These are phyloP conservation scores for Excalfactoria chinensis DNA, from an alignment of 2,113 vertebrate genomes.

Conservation along the genomic window DNA sequence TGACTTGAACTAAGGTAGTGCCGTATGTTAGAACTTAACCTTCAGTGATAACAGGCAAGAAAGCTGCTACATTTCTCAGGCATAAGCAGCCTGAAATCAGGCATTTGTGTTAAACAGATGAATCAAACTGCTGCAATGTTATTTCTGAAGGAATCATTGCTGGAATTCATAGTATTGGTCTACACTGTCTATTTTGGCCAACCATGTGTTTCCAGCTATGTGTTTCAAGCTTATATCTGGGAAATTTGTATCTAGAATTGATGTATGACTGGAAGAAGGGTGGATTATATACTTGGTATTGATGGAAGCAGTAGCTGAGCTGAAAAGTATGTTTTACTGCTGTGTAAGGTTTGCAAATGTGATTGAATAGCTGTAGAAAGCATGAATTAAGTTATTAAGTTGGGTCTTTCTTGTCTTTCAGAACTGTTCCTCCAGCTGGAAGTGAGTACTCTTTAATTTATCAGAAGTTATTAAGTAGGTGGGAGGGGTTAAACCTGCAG, in stretches of 20 bases:
- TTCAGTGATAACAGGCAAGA: too few species aligned
- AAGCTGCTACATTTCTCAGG: neutral
- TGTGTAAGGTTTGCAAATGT: neutral
- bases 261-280: neutral
- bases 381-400: neutral
- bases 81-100: neutral
- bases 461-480: neutral
- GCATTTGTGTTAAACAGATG: neutral
- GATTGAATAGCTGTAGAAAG: neutral
- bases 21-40: neutral
- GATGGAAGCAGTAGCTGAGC: neutral
- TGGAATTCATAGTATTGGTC: neutral
- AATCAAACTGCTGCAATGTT: neutral
- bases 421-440: conserved; percentile 97
- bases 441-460: conserved; percentile 81
- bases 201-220: neutral
- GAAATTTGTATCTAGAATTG: neutral
- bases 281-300: neutral
- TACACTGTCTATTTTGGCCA: neutral
- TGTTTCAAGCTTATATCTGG: neutral
- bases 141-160: neutral
- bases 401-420: conserved; percentile 74
- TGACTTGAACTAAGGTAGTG: neutral
- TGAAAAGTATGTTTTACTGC: neutral
- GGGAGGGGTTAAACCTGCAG: neutral